Base-by-base conservation (phyloP, 2,797 vertebrate species). In the Trichosurus vulpecula region DNA sequence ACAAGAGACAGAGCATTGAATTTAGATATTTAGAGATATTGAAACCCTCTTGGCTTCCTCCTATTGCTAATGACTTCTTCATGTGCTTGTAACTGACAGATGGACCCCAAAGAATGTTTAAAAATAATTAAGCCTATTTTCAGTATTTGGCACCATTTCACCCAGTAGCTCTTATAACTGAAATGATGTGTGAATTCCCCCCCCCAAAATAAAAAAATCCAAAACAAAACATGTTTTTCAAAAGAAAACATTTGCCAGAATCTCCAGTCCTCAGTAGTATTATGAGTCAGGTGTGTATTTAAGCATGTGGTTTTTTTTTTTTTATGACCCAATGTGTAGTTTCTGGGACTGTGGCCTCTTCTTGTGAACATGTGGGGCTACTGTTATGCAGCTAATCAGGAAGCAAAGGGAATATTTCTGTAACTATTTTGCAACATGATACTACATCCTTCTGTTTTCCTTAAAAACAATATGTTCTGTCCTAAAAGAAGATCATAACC, bases 361-460 rank as follows among this genome's bases (percentile, higher is more conserved):
- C 90, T 95, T 95, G 35, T 54, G 87, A 96, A 87, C 55, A 93
- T 54, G 30, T 92, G 27, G 55, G 74, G 56, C 56, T 54, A 56
- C 93, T 96, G 92, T 10, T 52, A 52, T 92, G 25, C n/a, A 55
- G 96, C 94, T 94, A 51, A 94, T 92, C 97, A 93, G 94, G 90
- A 97, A 94, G 91, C 89, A 27, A 52, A 90, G n/a, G 55, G 94
- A 91, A 81, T 95, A 66, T 96, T 98, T 97, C 93, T 94, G 30
- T 52, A 95, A 95, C 92, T 94, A 14, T 95, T 95, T 97, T 94
- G 91, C 94, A 97, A 95, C 55, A 92, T 58, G 57, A 61, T 12
- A 54, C 55, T 91, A 52, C 52, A 52, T 95, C 92, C 94, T 95
- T 94, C 90, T 96, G 94, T 41, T 74, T 95, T 90, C 91, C 53